phyloP scores from a whole-genome alignment of 2,797 vertebrate species.

The Pseudochirops corinnae region DNA sequence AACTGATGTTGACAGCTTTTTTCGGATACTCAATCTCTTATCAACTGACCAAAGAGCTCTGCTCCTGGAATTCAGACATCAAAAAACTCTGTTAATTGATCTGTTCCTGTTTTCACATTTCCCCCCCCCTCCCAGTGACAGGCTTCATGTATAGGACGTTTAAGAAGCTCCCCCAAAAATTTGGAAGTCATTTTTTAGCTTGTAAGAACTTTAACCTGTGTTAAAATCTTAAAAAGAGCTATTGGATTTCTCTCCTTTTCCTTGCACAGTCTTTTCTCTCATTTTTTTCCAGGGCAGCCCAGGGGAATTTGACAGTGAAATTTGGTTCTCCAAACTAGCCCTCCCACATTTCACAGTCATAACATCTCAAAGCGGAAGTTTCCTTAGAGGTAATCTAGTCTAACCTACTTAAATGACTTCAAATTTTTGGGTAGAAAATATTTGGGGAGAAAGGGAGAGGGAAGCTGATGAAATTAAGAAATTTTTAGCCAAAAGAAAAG shows the following conservation, averaged over 20 bases:
- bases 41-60: slow-evolving; percentile 56
- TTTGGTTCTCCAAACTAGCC: slow-evolving; percentile 36
- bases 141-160: slow-evolving; percentile 63
- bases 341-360: slow-evolving; percentile 19
- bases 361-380: slow-evolving; percentile 48
- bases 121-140: slow-evolving; percentile 21
- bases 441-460: slow-evolving; percentile 5
- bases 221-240: slow-evolving; percentile 22
- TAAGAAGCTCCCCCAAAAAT: slow-evolving; percentile 53
- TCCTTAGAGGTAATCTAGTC: not conserved
- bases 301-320: slow-evolving; percentile 45
- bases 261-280: slow-evolving; percentile 7
- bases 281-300: not conserved
- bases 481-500: slow-evolving; percentile 40
- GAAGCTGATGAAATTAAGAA: not conserved
- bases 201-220: slow-evolving; percentile 7
- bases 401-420: slow-evolving; percentile 14
- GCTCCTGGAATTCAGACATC: slow-evolving; percentile 65
- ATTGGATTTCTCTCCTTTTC: not conserved
- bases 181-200: slow-evolving; percentile 38
- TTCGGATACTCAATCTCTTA: slow-evolving; percentile 45
- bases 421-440: not conserved
- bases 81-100: slow-evolving; percentile 63
- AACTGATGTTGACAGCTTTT: slow-evolving; percentile 56
- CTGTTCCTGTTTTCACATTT: slow-evolving; percentile 66